Evolutionary conservation across 2,888 invertebrate genomes (phyloP), one percentile per base, ranked within the genome.

Genomic region (Subacronicta megacephala): DNA sequence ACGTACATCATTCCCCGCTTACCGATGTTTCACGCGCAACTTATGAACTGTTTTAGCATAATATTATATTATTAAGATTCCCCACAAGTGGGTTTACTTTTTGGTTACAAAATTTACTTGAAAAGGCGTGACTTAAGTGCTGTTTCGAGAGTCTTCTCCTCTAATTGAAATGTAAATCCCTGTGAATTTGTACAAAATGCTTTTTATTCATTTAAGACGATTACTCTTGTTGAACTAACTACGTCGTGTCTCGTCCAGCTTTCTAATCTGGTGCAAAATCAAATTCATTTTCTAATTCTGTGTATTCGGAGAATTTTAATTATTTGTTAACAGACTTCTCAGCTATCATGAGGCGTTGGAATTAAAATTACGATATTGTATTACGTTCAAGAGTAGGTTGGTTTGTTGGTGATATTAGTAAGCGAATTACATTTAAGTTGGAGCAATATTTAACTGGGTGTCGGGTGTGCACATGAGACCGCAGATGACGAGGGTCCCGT

Each of bases 401-500:
- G 56, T 49, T 31, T 47, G 61, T 53, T 50, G 45, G 51, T 41
- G 36, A 63, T 62, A 62, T 62, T 57, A 66, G 52, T 58, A 61
- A 49, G 57, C 52, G 64, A 72, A 75, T 62, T 62, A 66, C 46
- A 66, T 79, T 83, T 78, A 75, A 77, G 77, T 82, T 79, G 67
- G 77, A 75, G 73, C 75, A 72, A 78, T 83, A 84, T 83, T 82
- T 74, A 81, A 79, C 73, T 77, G 72, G 77, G 78, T 81, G 84
- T 82, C 77, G 59, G 81, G 76, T 81, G 78, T 80, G 80, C 85
- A 85, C 83, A 86, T 82, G 85, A 84, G 85, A 80, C 87, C 84
- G 62, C 83, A 76, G 68, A 80, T 88, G 89, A 89, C 87, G 79
- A 88, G 89, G 89, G 89, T 89, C 69, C 64, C 63, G 72, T 67